Base-by-base conservation (phyloP, 2,113 vertebrate species). In the Mugil cephalus region DNA sequence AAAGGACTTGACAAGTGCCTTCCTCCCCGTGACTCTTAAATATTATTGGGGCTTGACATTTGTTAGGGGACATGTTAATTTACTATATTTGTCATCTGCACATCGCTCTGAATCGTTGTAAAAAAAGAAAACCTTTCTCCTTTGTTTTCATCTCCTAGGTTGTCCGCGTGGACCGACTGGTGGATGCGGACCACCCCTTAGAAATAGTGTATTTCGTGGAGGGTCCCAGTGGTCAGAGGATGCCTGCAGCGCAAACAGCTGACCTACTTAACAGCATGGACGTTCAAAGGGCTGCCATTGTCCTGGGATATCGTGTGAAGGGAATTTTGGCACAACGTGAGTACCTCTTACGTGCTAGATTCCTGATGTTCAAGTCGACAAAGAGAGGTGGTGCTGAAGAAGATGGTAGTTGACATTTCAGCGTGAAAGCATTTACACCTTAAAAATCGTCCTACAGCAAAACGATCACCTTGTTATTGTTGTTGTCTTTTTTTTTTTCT, bases 141-240 rank as follows among this genome's bases (percentile, higher is more conserved):
- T 10, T 14, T 39, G 24, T 62, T 7, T 51, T 21, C 4, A 34
- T 6, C 40, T 46, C 36, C 52, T 89, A 99, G 98, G 94, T 99
- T 69, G 97, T 99, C 14, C 96, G 97, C 0, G 86, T 94, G 19
- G 95, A 93, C 1, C 92, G 93, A 30, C 87, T 97, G 67, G 90
- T 70, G 48, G 97, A 95, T 14, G 85, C 80, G 0, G 97, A 98
- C 80, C 84, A 95, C 59, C 97, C 98, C 0, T 91, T 98, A 78
- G 96, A 98, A 84, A 89, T 99, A 54, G 94, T 99, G 74, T 99
- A 99, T 92, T 99, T 99, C 4, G 95, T 97, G 85, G 98, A 99
- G 84, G 94, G 94, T 80, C 94, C 94, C 24, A 92, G 92, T 0
- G 96, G 97, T 64, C 94, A 95, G 71, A 93, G 98, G 58, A 88